Percentiles rank a stretch among this genome's conserved stretches.
phyloP scores from a whole-genome alignment of 1,140 invertebrate genomes.

The Magallana gigas region DNA sequence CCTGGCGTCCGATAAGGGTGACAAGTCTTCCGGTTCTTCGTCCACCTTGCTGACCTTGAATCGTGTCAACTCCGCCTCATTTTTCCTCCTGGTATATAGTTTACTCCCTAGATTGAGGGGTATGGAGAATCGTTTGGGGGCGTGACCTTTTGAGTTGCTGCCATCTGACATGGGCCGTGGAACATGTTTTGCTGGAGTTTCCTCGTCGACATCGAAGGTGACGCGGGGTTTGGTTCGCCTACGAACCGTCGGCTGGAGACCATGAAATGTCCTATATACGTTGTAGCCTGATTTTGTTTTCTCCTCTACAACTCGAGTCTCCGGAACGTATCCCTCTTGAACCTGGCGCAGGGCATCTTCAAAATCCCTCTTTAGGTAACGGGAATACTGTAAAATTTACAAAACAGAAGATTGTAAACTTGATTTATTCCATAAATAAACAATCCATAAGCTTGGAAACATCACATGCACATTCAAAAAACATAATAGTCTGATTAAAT shows the following conservation, averaged over 20 bases:
- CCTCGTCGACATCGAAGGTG: not conserved
- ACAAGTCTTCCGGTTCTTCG: not conserved
- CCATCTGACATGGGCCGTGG: not conserved
- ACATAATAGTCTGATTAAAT: too few species aligned
- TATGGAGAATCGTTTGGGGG: not conserved
- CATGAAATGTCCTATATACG: not conserved
- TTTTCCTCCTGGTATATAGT: not conserved
- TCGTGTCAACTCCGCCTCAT: not conserved
- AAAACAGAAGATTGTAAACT: not conserved
- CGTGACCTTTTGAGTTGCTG: not conserved
- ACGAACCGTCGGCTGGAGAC: not conserved
- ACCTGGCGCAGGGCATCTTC: not conserved
- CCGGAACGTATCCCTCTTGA: not conserved
- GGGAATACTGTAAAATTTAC: not conserved
- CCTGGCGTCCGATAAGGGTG: not conserved
- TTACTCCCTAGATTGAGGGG: not conserved
- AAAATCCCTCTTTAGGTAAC: conserved; percentile 15
- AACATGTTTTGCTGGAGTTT: not conserved
- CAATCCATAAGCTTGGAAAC: not conserved
- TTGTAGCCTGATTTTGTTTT: not conserved
- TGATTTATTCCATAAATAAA: not conserved
- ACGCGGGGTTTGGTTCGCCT: not conserved
- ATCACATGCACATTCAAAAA: not conserved
- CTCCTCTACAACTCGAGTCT: not conserved
- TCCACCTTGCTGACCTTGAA: not conserved